Evolutionary conservation across 2,113 vertebrate genomes (phyloP).

Genomic region (Amblyornis subalaris): DNA sequence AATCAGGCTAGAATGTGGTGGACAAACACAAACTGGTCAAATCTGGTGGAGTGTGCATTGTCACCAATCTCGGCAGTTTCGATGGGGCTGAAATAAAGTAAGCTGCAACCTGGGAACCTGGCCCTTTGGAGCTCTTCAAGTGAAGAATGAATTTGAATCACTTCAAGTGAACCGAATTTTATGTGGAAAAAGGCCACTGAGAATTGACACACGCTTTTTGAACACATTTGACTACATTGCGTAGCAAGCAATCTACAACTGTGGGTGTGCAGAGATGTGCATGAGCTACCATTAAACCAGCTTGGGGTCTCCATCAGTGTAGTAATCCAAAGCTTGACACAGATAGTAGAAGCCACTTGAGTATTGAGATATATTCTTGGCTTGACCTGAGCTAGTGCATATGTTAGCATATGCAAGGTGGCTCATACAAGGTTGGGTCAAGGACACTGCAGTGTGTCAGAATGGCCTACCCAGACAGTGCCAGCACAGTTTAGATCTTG

Average conservation of each 20-base stretch:
- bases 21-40: not conserved
- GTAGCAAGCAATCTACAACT: accelerated
- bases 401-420: not conserved
- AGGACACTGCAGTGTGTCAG: not conserved
- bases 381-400: not conserved
- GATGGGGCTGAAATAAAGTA: not conserved
- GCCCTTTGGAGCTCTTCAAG: not conserved
- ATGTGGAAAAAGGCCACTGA: not conserved
- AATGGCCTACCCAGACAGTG: not conserved
- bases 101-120: not conserved
- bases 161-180: not conserved
- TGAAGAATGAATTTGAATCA: not conserved
- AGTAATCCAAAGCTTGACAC: not conserved
- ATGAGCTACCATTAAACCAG: not conserved
- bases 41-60: not conserved
- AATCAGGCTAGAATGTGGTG: not conserved
- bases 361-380: not conserved
- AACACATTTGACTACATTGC: not conserved
- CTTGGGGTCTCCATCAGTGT: not conserved
- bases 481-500: not conserved
- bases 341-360: not conserved
- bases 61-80: not conserved
- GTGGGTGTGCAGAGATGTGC: not conserved
- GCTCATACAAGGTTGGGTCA: not conserved
- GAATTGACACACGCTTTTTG: not conserved